Percentiles rank a stretch among this genome's conserved stretches.
phyloP scores from a whole-genome alignment of 2,113 vertebrate species.

The Pristiophorus japonicus region DNA sequence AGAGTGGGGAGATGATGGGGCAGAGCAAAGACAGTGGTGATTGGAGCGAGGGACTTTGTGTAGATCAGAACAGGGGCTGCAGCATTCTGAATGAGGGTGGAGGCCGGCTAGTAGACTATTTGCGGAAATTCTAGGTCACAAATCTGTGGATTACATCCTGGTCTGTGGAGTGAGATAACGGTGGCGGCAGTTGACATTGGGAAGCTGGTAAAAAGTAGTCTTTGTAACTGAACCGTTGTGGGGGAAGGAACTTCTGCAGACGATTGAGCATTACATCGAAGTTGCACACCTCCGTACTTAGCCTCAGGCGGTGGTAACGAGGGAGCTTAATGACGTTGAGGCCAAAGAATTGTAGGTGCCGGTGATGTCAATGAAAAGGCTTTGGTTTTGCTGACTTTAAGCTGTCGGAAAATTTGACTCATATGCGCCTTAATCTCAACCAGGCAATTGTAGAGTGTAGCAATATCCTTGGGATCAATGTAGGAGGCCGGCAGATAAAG shows the following conservation, averaged over 20 bases:
- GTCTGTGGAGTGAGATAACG: not conserved
- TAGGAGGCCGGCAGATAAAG: not conserved
- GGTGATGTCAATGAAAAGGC: not conserved
- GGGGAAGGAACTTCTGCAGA: not conserved
- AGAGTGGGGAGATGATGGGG: not conserved
- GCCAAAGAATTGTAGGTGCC: not conserved
- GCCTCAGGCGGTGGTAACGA: not conserved
- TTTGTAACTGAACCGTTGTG: not conserved
- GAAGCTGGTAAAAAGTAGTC: not conserved
- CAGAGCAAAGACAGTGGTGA: not conserved
- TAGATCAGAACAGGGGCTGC: not conserved
- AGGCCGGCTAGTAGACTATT: not conserved
- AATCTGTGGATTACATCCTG: not conserved
- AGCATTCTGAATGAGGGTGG: not conserved
- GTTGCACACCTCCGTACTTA: not conserved
- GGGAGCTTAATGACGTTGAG: not conserved
- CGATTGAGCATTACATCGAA: not conserved
- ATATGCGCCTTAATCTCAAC: not conserved
- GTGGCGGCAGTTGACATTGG: not conserved
- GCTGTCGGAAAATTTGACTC: not conserved
- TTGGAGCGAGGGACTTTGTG: not conserved
- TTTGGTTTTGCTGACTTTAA: not conserved
- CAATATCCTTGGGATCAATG: not conserved
- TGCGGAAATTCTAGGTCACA: not conserved
- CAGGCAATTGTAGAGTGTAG: not conserved